A percentile compares a stretch with the other conserved stretches of the same genome.
Evolutionary conservation across 2,113 vertebrate species (phyloP).

Genomic region (Nycticorax nycticorax): DNA sequence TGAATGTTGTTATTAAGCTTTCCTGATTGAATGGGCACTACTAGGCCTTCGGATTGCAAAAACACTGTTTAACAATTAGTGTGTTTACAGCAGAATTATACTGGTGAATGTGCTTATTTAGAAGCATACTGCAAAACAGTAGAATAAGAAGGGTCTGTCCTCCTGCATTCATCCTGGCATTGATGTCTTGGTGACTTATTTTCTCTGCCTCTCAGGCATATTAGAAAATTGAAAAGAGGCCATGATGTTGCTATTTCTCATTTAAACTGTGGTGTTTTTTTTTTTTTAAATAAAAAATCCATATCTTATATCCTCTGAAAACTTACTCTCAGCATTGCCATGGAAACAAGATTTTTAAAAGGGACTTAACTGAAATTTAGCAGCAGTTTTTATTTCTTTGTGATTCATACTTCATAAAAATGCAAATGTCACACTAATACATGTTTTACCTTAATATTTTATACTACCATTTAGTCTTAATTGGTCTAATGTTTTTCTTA

Average conservation of each 20-base stretch:
- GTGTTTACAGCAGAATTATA: slow-evolving; percentile 29
- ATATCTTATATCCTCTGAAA: slow-evolving; percentile 78
- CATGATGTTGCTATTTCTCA: slow-evolving; percentile 75
- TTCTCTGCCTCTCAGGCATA: slow-evolving; percentile 67
- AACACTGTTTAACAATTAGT: slow-evolving; percentile 47
- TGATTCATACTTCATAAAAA: slow-evolving; percentile 84
- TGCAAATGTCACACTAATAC: slow-evolving; percentile 81
- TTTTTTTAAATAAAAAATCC: slow-evolving; percentile 73
- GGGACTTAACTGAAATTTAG: slow-evolving; percentile 80
- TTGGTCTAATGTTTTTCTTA: slow-evolving; percentile 76
- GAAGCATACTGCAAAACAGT: slow-evolving; percentile 25
- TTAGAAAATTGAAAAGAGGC: slow-evolving; percentile 72
- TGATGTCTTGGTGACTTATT: slow-evolving; percentile 66
- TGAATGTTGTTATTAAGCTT: slow-evolving; percentile 60
- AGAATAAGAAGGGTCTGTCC: slow-evolving; percentile 1
- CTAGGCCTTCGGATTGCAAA: slow-evolving; percentile 42
- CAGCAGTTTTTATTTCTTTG: slow-evolving; percentile 81
- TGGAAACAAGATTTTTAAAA: slow-evolving; percentile 82
- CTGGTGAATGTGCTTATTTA: slow-evolving; percentile 44
- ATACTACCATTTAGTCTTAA: slow-evolving; percentile 74
- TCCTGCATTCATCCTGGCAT: not conserved
- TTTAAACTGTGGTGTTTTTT: slow-evolving; percentile 50
- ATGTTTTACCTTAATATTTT: slow-evolving; percentile 81
- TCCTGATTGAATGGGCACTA: slow-evolving; percentile 46
- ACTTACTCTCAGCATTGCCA: slow-evolving; percentile 78